Evolutionary conservation across 1,140 invertebrate genomes (phyloP), one percentile per base, ranked within the genome.

Genomic region (Drosophila rufa): DNA sequence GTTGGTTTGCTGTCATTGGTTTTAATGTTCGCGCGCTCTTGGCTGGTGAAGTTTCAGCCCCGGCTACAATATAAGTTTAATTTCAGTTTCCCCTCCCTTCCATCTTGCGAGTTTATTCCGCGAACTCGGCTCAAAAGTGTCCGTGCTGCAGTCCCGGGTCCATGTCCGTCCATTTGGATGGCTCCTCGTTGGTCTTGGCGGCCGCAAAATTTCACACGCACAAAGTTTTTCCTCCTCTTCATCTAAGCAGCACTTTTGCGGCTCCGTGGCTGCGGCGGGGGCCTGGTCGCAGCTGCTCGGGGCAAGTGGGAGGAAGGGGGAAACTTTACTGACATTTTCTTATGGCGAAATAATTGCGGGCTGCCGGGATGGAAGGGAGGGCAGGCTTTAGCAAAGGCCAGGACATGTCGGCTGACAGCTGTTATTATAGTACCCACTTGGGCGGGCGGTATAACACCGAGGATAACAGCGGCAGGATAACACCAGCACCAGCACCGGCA

Each of bases 41-140:
- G 75, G 38, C 76, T 33, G 62, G 59, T 58, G 60, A 89, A 89
- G 85, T 89, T 87, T 80, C 89, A 89, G 89, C 75, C 84, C 48
- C 76, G 69, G 80, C 84, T 84, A 89, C 84, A 90, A 90, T 90
- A 90, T 90, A 89, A 89, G 85, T 89, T 89, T 89, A 89, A 89
- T 89, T 89, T 89, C 79, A 83, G 75, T 90, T 83, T 87, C 71
- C 50, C 22, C 40, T 22, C 46, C 22, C 30, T 9, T 15, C 71
- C 56, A 12, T 2, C n/a, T 43, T 19, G 14, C 30, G 15, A 46
- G 59, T 48, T 61, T 75, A 64, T 64, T 64, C 68, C 47, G 42
- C 30, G 27, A 82, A 80, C 80, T 89, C 51, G 59, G 60, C 87
- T 80, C 66, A 60, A 89, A 89, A 89, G 59, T 83, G 83, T 86